Base-by-base conservation (phyloP, 2,797 vertebrate genomes). In the Oreochromis grahami region DNA sequence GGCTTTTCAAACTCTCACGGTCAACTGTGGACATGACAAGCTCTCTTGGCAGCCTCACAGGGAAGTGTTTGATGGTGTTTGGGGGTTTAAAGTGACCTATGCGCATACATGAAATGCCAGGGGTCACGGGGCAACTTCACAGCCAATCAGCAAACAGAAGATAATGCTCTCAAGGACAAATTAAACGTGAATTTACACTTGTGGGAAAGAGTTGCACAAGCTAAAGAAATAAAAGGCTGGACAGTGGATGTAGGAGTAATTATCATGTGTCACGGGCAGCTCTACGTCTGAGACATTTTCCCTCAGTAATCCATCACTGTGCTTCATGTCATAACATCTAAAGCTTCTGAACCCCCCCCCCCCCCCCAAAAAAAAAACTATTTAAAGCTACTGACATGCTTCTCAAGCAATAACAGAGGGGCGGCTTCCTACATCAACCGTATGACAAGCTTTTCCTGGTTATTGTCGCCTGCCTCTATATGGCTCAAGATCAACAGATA, bases 1-100 rank as follows among this genome's bases (percentile, higher is more conserved):
- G 76, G 80, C 45, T 85, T 88, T 92, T 82, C 77, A 83, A 90
- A 91, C 79, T 86, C 90, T 91, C 93, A 94, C 78, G 87, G 89
- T 93, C 84, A 80, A 88, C 87, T 78, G 87, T 76, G 85, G 86
- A 86, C 91, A 85, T 5, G 85, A 91, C 90, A 36, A 84, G 93
- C 90, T 91, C 68, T 68, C 24, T 81, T 95, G 92, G 94, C 88
- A 89, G 84, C 92, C 65, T 80, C 76, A 84, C 87, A 85, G 88
- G 83, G 84, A 85, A 88, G 85, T 87, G 87, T 84, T 82, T 80
- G 84, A 74, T 58, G 70, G 36, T 9, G 77, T 76, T 83, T 29
- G 78, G 72, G 63, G 72, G 76, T 45, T 72, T 70, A 58, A 76
- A 83, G 78, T 86, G 70, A 91, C 81, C 90, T 34, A 65, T 41